Conservation (phyloP, 2,888 invertebrate genomes). For the Hydraecia micacea region DNA sequence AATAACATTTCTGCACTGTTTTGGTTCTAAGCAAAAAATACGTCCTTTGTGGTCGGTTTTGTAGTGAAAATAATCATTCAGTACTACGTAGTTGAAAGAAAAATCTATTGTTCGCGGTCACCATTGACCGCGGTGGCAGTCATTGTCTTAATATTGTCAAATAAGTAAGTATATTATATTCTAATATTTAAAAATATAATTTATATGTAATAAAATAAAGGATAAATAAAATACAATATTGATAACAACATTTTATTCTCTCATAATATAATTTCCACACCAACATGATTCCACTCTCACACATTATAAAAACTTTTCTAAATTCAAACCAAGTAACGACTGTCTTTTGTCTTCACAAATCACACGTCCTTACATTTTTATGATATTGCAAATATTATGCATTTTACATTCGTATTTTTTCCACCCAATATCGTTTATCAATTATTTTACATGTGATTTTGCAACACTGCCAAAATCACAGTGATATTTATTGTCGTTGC, state of each 20-base stretch:
- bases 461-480: neutral
- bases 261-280: constrained; percentile 10
- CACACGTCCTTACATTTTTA: neutral
- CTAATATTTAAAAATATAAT: no score
- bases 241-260: constrained; percentile 54
- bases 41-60: no score
- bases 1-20: no score
- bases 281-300: constrained; percentile 43
- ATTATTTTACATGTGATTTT: neutral
- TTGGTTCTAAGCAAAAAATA: no score
- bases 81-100: no score
- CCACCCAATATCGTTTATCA: neutral
- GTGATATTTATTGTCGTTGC: neutral
- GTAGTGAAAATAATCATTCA: no score
- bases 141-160: no score
- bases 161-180: no score
- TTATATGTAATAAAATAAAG: no score
- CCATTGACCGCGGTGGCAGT: no score
- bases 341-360: neutral
- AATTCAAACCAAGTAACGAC: constrained; percentile 7
- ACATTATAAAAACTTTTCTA: constrained; percentile 20
- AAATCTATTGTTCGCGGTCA: no score
- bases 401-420: neutral
- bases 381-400: neutral
- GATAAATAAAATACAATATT: constrained; percentile 30